phyloP scores from a whole-genome alignment of 2,113 vertebrate species.

The Sigmodon hispidus region DNA sequence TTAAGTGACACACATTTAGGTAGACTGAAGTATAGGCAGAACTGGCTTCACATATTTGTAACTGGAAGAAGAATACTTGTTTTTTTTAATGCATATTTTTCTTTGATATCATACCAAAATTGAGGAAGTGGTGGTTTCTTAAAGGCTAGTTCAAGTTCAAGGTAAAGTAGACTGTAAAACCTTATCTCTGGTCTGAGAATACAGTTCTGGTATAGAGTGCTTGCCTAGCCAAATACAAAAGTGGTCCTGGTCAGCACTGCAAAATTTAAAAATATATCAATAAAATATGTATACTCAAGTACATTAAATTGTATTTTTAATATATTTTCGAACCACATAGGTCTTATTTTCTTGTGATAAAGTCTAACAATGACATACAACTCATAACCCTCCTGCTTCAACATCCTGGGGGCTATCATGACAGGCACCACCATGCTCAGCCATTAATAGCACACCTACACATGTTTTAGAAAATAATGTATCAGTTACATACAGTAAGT shows the following conservation, averaged over 20 bases:
- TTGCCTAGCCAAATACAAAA: background rate
- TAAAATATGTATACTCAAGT: background rate
- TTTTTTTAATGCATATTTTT: constrained; percentile 26
- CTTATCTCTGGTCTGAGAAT: background rate
- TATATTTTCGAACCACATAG: background rate
- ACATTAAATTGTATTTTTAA: background rate
- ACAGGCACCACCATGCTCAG: background rate
- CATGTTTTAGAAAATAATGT: background rate
- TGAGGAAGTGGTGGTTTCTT: constrained; percentile 33
- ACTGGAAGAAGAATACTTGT: constrained; percentile 1
- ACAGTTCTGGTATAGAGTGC: background rate
- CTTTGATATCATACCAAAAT: constrained; percentile 37
- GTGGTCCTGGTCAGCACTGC: background rate
- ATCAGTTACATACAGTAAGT: constrained; percentile 33
- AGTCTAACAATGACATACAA: background rate
- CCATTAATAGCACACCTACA: background rate
- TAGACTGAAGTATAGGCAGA: background rate
- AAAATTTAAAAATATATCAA: background rate
- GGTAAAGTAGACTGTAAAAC: constrained; percentile 12
- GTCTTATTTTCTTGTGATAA: background rate
- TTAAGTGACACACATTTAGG: background rate
- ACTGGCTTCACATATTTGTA: background rate
- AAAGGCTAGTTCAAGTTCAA: constrained; percentile 39
- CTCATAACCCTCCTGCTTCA: background rate
- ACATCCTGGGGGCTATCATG: background rate